Evolutionary conservation across 2,888 invertebrate species (phyloP).

Genomic region (Eristalis arbustorum): DNA sequence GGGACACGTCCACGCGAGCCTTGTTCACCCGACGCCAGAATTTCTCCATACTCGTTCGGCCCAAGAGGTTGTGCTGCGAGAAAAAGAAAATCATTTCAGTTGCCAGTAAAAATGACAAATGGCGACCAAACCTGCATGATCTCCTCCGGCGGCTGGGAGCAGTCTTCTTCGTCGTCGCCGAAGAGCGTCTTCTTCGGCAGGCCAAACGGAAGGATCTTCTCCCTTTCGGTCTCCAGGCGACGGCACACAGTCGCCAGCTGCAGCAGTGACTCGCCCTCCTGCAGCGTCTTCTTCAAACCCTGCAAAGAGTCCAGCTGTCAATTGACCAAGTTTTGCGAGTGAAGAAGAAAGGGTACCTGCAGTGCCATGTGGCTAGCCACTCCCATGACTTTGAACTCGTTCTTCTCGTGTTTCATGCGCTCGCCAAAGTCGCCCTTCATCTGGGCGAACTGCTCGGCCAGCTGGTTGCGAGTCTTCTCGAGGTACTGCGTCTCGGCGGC

Average conservation of each 20-base stretch:
- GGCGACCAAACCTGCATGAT: conserved; percentile 68
- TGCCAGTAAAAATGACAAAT: not conserved
- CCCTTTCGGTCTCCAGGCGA: conserved; percentile 85
- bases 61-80: conserved; percentile 73
- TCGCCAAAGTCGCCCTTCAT: conserved; percentile 82
- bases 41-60: conserved; percentile 84
- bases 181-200: conserved; percentile 73
- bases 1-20: conserved; percentile 82
- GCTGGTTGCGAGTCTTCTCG: conserved; percentile 80
- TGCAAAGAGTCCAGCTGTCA: conserved; percentile 71
- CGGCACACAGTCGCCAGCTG: conserved; percentile 84
- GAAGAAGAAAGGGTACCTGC: conserved; percentile 70
- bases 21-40: conserved; percentile 85
- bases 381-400: conserved; percentile 83
- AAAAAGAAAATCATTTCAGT: not conserved
- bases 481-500: conserved; percentile 81
- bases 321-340: not conserved
- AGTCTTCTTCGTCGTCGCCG: conserved; percentile 77
- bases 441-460: conserved; percentile 81
- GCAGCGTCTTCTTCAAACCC: conserved; percentile 82
- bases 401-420: conserved; percentile 81
- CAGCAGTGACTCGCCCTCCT: conserved; percentile 83
- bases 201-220: conserved; percentile 81
- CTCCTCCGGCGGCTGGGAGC: conserved; percentile 74
- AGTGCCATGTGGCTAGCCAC: conserved; percentile 82